A percentile compares a stretch with the other conserved stretches of the same genome.
Conservation (phyloP, 1,140 invertebrate species). For the Phymastichus coffea region DNA sequence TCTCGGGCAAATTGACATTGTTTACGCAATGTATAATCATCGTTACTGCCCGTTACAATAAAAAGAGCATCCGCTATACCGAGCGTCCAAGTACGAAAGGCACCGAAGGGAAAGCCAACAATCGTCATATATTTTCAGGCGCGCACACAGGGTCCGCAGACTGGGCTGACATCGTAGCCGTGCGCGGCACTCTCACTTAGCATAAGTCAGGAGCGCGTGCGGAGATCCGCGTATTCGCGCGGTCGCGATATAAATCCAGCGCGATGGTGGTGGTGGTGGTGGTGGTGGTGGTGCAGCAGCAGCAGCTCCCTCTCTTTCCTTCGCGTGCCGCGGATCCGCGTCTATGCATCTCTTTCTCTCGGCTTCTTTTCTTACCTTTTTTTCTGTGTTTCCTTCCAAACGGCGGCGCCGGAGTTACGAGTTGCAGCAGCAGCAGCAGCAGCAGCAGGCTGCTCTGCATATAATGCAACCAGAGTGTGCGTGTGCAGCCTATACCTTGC, state of each 20-base stretch:
- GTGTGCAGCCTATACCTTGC: background rate
- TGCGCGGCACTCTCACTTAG: slow-evolving; percentile 49
- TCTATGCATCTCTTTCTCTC: slow-evolving; percentile 26
- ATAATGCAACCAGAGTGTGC: slow-evolving; percentile 48
- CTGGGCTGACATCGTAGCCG: too few species aligned
- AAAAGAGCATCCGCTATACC: too few species aligned
- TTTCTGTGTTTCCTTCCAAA: slow-evolving; percentile 10
- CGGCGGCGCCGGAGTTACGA: background rate
- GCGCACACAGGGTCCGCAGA: slow-evolving; percentile 37
- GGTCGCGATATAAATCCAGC: slow-evolving; percentile 56
- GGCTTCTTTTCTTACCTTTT: slow-evolving; percentile 30
- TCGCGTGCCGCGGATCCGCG: slow-evolving; percentile 19
- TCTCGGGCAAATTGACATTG: too few species aligned
- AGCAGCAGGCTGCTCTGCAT: slow-evolving; percentile 56
- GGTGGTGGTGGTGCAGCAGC: slow-evolving; percentile 39
- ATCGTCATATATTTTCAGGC: slow-evolving; percentile 56
- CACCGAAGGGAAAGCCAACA: slow-evolving; percentile 46
- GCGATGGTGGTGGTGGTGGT: too few species aligned
- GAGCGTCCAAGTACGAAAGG: too few species aligned
- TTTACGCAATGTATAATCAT: too few species aligned
- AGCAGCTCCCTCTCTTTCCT: slow-evolving; percentile 40
- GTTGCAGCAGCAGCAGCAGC: background rate
- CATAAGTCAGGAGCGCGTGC: slow-evolving; percentile 49
- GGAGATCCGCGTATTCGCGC: slow-evolving; percentile 36
- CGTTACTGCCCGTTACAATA: too few species aligned